Conservation (phyloP, 1,140 invertebrate genomes). For the Brachionus sp. region DNA sequence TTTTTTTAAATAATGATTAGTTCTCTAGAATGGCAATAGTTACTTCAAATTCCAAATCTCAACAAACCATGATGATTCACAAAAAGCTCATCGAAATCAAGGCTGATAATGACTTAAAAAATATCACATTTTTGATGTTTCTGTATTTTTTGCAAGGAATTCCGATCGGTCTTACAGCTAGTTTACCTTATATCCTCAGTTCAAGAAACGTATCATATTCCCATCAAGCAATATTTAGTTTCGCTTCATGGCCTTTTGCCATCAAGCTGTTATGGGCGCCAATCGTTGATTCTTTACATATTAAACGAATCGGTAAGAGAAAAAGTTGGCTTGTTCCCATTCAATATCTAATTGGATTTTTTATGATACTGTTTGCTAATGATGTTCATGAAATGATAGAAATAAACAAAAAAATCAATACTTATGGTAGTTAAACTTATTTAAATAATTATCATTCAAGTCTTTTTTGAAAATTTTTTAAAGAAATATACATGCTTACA, state of each 20-base stretch:
- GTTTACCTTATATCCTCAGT: conserved; percentile 90
- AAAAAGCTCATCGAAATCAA: background rate
- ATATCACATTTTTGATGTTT: conserved; percentile 67
- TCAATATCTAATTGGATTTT: conserved; percentile 68
- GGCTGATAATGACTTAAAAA: background rate
- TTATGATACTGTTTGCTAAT: conserved; percentile 50
- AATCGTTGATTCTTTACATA: conserved; percentile 87
- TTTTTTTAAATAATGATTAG: background rate
- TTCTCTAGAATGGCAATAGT: background rate
- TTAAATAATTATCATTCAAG: conserved; percentile 63
- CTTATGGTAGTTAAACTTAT: background rate
- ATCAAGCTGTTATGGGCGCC: conserved; percentile 97
- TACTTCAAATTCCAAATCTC: background rate
- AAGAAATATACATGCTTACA: conserved; percentile 74
- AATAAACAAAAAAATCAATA: conserved; percentile 45
- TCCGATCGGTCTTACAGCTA: conserved; percentile 83
- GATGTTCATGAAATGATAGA: conserved; percentile 52
- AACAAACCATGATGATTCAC: background rate
- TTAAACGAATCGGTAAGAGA: conserved; percentile 75
- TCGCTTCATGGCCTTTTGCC: conserved; percentile 92
- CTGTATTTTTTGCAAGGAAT: conserved; percentile 87
- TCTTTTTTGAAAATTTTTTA: conserved; percentile 67
- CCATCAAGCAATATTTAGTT: conserved; percentile 89
- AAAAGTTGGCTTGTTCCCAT: conserved; percentile 96
- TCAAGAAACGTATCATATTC: conserved; percentile 81